Conservation (phyloP, 1,140 invertebrate species). For the Ptiloglossa arizonensis region DNA sequence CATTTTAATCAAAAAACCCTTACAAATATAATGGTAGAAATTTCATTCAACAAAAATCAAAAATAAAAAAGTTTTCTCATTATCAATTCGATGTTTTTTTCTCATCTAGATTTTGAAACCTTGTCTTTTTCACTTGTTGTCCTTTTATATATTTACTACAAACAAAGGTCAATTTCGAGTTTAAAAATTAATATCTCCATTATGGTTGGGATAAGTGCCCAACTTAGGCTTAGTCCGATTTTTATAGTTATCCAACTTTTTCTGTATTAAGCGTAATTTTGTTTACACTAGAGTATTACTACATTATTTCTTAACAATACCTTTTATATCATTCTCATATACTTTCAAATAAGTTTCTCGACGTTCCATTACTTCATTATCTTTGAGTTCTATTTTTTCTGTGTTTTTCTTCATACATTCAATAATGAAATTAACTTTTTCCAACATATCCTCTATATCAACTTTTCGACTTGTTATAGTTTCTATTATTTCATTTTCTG, state of each 20-base stretch:
- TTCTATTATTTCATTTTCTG: constrained; percentile 72
- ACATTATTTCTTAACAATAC: constrained; percentile 59
- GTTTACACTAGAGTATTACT: constrained; percentile 5
- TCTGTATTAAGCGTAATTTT: constrained; percentile 13
- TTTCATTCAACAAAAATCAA: constrained; percentile 23
- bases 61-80: too few species aligned
- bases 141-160: too few species aligned
- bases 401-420: constrained; percentile 65
- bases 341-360: constrained; percentile 67
- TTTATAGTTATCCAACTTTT: too few species aligned
- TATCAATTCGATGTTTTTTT: too few species aligned
- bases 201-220: too few species aligned
- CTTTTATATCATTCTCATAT: constrained; percentile 71
- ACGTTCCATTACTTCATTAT: constrained; percentile 61
- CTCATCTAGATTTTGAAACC: too few species aligned
- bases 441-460: constrained; percentile 71
- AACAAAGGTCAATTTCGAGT: too few species aligned
- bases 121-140: too few species aligned
- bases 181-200: too few species aligned
- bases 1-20: too few species aligned
- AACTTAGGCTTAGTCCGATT: too few species aligned
- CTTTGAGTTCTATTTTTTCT: constrained; percentile 67
- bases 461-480: constrained; percentile 67
- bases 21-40: too few species aligned
- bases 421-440: constrained; percentile 70